Evolutionary conservation across 2,797 vertebrate genomes (phyloP).

Genomic region (Helostoma temminkii): DNA sequence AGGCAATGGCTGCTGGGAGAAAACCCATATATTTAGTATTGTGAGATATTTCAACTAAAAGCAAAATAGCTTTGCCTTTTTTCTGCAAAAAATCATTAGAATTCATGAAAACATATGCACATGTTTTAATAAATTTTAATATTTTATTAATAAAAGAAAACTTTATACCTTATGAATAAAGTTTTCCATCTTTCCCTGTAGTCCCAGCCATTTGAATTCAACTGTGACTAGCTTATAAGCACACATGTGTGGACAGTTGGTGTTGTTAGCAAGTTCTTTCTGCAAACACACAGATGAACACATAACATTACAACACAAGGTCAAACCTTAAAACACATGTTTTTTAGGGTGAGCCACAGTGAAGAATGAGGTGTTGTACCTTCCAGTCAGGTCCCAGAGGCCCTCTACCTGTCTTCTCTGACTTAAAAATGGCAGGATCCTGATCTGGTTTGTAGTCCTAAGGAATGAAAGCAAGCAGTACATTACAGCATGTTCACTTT

Average conservation of each 20-base stretch:
- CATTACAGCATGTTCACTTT: neutral
- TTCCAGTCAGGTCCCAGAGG: conserved; percentile 92
- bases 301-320: neutral
- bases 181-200: conserved; percentile 89
- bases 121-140: no score
- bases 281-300: conserved; percentile 72
- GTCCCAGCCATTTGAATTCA: conserved; percentile 91
- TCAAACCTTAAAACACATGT: neutral
- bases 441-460: conserved; percentile 96
- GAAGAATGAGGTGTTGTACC: conserved; percentile 73
- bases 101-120: neutral
- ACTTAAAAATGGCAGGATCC: conserved; percentile 93
- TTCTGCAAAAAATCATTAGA: neutral
- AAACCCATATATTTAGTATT: neutral
- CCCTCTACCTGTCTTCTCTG: conserved; percentile 92
- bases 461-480: neutral
- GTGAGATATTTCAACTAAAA: neutral
- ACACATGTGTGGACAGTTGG: conserved; percentile 94
- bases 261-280: conserved; percentile 89
- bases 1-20: neutral
- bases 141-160: neutral
- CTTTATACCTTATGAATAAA: conserved; percentile 90
- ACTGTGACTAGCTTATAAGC: conserved; percentile 96
- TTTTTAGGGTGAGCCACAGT: conserved; percentile 4
- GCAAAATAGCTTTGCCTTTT: neutral